Percentiles rank a stretch among this genome's conserved stretches.
phyloP scores from a whole-genome alignment of 2,113 vertebrate species.

The Baryphthengus martii region DNA sequence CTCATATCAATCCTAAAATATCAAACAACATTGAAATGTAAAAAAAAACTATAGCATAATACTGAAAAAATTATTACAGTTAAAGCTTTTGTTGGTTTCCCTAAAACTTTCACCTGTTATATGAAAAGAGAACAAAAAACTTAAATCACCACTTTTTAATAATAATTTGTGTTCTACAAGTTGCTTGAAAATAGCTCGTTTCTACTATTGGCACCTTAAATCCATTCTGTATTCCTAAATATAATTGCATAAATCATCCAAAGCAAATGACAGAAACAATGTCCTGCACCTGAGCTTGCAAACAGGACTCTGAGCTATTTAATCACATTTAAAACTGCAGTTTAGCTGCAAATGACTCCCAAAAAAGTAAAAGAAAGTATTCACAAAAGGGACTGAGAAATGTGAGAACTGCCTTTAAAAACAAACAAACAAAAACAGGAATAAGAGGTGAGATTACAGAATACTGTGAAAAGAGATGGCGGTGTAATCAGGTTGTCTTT shows the following conservation, averaged over 20 bases:
- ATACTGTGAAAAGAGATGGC: background rate
- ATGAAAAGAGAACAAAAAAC: background rate
- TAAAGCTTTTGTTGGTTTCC: background rate
- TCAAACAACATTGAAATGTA: background rate
- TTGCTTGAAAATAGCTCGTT: background rate
- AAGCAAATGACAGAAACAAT: background rate
- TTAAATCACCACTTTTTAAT: background rate
- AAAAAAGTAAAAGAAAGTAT: background rate
- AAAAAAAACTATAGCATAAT: background rate
- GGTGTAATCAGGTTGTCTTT: background rate
- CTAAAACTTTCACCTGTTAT: background rate
- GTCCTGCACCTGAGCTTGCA: background rate
- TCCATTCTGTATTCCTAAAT: background rate
- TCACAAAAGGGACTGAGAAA: background rate
- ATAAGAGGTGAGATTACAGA: background rate
- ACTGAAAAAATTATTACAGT: background rate
- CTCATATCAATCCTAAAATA: background rate
- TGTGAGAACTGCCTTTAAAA: background rate
- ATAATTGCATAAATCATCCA: background rate
- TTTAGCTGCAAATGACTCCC: background rate
- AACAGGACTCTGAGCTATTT: background rate
- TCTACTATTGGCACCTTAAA: background rate
- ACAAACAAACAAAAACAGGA: background rate
- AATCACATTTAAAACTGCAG: background rate
- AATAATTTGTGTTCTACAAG: background rate